phyloP scores from a whole-genome alignment of 2,797 vertebrate species.

The Dallia pectoralis region DNA sequence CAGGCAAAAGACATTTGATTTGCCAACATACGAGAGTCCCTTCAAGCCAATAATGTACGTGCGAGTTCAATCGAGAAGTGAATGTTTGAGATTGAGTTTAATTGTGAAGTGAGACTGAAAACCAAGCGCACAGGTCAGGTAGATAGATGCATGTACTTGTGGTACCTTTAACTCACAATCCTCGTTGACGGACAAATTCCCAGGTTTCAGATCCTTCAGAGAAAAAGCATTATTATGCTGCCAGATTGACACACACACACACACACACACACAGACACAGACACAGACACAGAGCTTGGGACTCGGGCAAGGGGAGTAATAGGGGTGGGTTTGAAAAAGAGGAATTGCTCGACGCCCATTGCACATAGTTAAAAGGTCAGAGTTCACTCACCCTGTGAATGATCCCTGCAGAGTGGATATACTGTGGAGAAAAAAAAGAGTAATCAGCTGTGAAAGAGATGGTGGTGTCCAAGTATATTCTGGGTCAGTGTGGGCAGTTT shows the following conservation, averaged over 20 bases:
- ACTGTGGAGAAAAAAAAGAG: constrained; percentile 72
- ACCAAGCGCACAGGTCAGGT: background rate
- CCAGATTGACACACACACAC: background rate
- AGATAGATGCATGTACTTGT: background rate
- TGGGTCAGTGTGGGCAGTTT: background rate
- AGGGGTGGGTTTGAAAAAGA: constrained; percentile 55
- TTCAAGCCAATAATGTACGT: background rate
- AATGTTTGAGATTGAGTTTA: no score
- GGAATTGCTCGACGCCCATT: constrained; percentile 46
- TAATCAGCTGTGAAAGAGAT: background rate
- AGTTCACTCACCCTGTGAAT: constrained; percentile 91
- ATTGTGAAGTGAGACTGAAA: background rate
- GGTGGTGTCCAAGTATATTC: background rate
- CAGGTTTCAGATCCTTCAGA: constrained; percentile 92
- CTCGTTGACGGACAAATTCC: constrained; percentile 94
- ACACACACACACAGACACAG: constrained; percentile 12
- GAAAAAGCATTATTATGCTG: background rate
- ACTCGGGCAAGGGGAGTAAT: constrained; percentile 53
- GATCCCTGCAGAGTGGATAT: constrained; percentile 95
- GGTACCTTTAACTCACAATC: constrained; percentile 96
- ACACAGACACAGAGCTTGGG: constrained; percentile 3
- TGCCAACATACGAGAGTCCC: background rate
- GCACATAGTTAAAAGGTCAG: constrained; percentile 57
- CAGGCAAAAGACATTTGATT: background rate
- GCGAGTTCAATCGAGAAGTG: background rate